phyloP scores from a whole-genome alignment of 2,797 vertebrate genomes.

The Antennarius maculatus region DNA sequence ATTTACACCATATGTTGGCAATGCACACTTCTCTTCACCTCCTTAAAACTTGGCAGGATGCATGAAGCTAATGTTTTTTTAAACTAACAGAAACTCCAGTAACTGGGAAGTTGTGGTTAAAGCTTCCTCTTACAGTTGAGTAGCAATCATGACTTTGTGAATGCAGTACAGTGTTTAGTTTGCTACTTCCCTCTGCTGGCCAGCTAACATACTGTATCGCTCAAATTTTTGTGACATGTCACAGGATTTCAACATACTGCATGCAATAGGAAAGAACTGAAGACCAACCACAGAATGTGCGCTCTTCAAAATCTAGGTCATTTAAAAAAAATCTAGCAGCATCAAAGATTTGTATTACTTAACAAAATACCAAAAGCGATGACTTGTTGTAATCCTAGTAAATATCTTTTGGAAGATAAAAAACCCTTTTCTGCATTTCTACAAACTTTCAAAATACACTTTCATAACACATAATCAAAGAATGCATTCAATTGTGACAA shows the following conservation, averaged over 20 bases:
- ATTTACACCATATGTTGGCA: background rate
- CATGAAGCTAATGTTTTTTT: slow-evolving; percentile 9
- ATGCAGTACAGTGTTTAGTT: slow-evolving; percentile 57
- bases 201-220: slow-evolving; percentile 48
- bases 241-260: slow-evolving; percentile 16
- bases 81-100: slow-evolving; percentile 31
- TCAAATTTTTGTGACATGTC: background rate
- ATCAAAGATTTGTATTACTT: too few species aligned
- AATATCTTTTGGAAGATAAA: slow-evolving; percentile 1
- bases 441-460: slow-evolving; percentile 8
- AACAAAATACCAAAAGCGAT: background rate
- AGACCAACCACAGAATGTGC: background rate
- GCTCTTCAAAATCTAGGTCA: background rate
- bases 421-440: background rate
- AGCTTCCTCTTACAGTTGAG: slow-evolving; percentile 56
- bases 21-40: background rate
- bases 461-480: background rate
- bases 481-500: background rate
- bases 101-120: slow-evolving; percentile 45
- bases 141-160: slow-evolving; percentile 14
- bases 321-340: too few species aligned
- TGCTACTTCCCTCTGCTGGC: slow-evolving; percentile 79
- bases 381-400: slow-evolving; percentile 4
- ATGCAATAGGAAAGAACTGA: background rate
- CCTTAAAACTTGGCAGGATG: slow-evolving; percentile 13